Conservation (phyloP, 2,797 vertebrate genomes). For the Peromyscus attwateri region DNA sequence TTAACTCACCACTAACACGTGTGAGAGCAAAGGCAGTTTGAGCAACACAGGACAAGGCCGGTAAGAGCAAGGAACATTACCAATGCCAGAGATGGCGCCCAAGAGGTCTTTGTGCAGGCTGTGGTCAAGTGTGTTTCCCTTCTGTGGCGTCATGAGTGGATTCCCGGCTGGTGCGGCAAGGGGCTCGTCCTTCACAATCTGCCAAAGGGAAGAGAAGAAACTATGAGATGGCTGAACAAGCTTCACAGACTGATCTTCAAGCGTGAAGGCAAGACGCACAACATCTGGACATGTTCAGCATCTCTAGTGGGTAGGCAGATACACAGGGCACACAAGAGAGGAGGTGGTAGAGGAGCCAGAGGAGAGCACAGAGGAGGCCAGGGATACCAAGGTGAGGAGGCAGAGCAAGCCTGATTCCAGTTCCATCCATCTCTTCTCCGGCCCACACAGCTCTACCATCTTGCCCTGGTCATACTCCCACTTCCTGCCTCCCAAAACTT, state of each 20-base stretch:
- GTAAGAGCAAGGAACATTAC: conserved; percentile 83
- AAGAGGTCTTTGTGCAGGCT: conserved; percentile 97
- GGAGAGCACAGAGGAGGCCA: background rate
- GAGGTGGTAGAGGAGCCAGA: rapidly evolving
- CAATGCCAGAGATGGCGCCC: conserved; percentile 97
- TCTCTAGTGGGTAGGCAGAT: background rate
- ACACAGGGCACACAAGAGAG: rapidly evolving
- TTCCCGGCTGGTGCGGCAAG: conserved; percentile 87
- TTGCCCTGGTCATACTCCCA: background rate
- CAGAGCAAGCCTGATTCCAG: background rate
- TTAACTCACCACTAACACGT: background rate
- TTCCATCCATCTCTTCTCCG: background rate
- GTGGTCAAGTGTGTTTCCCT: conserved; percentile 92
- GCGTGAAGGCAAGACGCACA: background rate
- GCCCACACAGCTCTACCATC: background rate
- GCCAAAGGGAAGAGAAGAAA: conserved; percentile 59
- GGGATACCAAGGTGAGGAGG: background rate
- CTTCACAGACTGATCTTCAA: background rate
- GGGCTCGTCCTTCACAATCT: conserved; percentile 94
- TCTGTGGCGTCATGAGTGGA: conserved; percentile 92
- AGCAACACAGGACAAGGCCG: background rate
- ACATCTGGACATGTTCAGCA: background rate
- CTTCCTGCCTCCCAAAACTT: background rate
- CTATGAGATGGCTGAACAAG: background rate
- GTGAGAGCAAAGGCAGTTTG: background rate